Base-by-base conservation (phyloP, 2,113 vertebrate genomes). In the Cacatua alba region DNA sequence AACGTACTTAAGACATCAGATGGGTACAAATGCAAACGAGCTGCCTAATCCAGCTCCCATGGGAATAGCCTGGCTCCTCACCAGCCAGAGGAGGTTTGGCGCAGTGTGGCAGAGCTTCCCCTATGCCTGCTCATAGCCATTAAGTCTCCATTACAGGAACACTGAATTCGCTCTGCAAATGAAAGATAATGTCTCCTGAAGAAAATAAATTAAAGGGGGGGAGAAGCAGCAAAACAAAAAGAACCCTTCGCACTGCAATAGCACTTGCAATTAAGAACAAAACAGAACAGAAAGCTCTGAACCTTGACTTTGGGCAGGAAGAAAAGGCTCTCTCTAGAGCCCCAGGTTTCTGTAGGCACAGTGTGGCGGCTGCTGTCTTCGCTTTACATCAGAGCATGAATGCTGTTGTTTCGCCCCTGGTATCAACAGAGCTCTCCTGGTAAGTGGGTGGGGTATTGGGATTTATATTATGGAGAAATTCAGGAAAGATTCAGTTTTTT, bases 321-420 rank as follows among this genome's bases (percentile, higher is more conserved):
- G 69, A 76, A 88, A 89, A 91, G n/a, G 64, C 39, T 51, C 29
- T 92, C 63, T 78, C 31, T 0, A 55, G 67, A 92, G 52, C 64
- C 28, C 17, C 0, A 2, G 55, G 57, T 37, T 91, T 82, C 91
- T 51, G 10, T 23, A 77, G 84, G 87, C 79, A 80, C 87, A 33
- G 18, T 6, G 13, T 19, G 11, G 41, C 0, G 6, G 80, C 87
- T 67, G 67, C 94, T 86, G 75, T 10, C 51, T 94, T 80, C 8
- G 4, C 60, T 88, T 94, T 92, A 95, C 44, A 23, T 97, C 94
- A 95, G 53, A 80, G 70, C 43, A 18, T 63, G 80, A 64, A 51
- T 46, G 55, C 64, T 94, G 95, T 65, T 88, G 83, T 87, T 95
- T 94, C 2, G 59, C 79, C 91, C 78, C 70, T 71, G 64, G 88